Evolutionary conservation across 2,888 invertebrate species (phyloP).

Genomic region (Calephelis perditalis): DNA sequence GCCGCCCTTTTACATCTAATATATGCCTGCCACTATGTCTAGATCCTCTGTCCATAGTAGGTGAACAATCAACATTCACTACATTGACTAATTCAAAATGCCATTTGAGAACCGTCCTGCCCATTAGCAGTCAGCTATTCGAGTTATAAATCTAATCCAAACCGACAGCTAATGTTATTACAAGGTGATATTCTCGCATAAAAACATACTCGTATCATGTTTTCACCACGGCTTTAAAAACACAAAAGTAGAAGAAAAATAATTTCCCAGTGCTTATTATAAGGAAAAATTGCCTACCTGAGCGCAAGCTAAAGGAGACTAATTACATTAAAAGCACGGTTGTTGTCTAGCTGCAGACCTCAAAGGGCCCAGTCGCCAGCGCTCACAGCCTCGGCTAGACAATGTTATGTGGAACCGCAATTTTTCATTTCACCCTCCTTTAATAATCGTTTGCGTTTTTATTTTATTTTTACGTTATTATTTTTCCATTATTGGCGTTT

Average conservation of each 20-base stretch:
- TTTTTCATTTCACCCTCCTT: constrained; percentile 2
- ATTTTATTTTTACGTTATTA: background rate
- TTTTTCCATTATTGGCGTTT: background rate
- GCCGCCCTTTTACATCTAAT: too few relatives aligned
- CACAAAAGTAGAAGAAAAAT: background rate
- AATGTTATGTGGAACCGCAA: constrained; percentile 4
- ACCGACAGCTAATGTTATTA: too few relatives aligned
- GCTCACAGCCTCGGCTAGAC: background rate
- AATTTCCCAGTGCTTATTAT: background rate
- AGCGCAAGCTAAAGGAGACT: background rate
- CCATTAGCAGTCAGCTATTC: too few relatives aligned
- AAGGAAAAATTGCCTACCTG: background rate
- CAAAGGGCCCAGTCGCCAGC: background rate
- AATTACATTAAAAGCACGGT: constrained; percentile 6
- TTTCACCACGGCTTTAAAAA: too few relatives aligned
- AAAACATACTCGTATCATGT: too few relatives aligned
- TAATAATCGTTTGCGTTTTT: background rate
- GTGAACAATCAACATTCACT: too few relatives aligned
- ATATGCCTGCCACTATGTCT: too few relatives aligned
- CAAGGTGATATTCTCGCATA: too few relatives aligned
- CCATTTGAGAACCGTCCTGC: too few relatives aligned
- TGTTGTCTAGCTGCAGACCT: constrained; percentile 3
- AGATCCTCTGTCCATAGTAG: too few relatives aligned
- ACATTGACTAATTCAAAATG: too few relatives aligned
- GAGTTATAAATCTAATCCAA: too few relatives aligned